Base-by-base conservation (phyloP, 2,888 invertebrate genomes). In the Tuberolachnus salignus region DNA sequence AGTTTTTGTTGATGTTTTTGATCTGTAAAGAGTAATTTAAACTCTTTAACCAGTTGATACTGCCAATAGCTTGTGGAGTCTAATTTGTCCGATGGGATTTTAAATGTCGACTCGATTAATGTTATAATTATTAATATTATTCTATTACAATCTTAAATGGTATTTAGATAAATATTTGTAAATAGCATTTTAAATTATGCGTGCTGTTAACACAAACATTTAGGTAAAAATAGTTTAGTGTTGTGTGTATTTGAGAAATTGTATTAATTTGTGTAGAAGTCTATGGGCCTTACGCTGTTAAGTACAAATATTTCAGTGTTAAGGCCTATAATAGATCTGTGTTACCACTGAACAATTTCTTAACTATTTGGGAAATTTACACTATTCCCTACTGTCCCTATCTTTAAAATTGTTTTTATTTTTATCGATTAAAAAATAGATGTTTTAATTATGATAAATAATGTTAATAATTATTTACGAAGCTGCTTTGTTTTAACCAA, bases 21-120 rank as follows among this genome's bases (percentile, higher is more conserved):
- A 78, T 59, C 59, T 61, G 78, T 78, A 78, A 78, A 78, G 78
- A n/a, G 78, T 78, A 42, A 59, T 69, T n/a, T 44, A 42, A 78
- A 78, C 78, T 78, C 78, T 78, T 78, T 78, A 69, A 78, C 78
- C 78, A 78, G 78, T 78, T 59, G 78, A 78, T 78, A 78, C 78
- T 78, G 78, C 78, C 78, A 78, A 78, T 78, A 78, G 78, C 67
- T 78, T 69, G 78, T 59, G 78, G 78, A 78, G 78, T 78, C 78
- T 69, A 59, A 67, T 78, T 78, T 69, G 67, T n/a, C 67, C 78
- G 67, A 78, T 51, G 78, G 78, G 78, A 78, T 67, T 69, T 78
- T 51, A 69, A 78, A 78, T 69, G 69, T 59, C 59, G 78, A 78
- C 78, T 78, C 78, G 26, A 69, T 69, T 69, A 61, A 69, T 19